Conservation (phyloP, 2,888 invertebrate genomes). For the Copidosoma aretas region DNA sequence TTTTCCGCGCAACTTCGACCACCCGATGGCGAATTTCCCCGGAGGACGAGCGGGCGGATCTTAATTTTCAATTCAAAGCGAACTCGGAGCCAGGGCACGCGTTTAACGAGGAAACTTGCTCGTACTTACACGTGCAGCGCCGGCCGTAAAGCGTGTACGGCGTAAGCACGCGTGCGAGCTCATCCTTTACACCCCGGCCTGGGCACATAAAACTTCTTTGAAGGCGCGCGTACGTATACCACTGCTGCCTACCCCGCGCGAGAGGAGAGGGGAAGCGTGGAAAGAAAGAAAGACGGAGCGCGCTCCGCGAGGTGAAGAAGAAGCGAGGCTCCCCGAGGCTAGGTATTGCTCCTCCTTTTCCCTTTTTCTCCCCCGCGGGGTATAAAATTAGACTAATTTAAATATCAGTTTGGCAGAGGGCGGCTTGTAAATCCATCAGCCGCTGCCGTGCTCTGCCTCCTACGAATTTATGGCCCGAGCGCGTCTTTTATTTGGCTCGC, state of each 20-base stretch:
- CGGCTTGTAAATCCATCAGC: slow-evolving; percentile 62
- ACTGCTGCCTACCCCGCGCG: slow-evolving; percentile 4
- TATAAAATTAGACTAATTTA: slow-evolving; percentile 61
- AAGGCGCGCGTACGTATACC: slow-evolving; percentile 18
- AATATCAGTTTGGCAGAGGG: slow-evolving; percentile 60
- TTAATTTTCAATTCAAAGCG: not conserved
- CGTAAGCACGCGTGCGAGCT: slow-evolving; percentile 1
- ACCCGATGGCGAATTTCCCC: too few relatives aligned
- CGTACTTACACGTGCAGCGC: slow-evolving; percentile 7
- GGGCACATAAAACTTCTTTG: slow-evolving; percentile 37
- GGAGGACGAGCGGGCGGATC: too few relatives aligned
- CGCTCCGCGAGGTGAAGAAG: slow-evolving; percentile 49
- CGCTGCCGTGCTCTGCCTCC: slow-evolving; percentile 26
- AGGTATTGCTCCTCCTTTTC: not conserved
- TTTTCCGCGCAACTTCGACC: too few relatives aligned
- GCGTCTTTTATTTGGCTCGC: slow-evolving; percentile 61
- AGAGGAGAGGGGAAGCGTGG: slow-evolving; percentile 24
- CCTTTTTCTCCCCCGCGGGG: not conserved
- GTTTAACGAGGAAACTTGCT: slow-evolving; percentile 17
- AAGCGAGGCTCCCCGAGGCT: not conserved
- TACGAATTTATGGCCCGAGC: slow-evolving; percentile 59
- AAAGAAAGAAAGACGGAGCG: slow-evolving; percentile 36
- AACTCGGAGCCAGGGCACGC: not conserved
- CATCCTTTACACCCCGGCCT: slow-evolving; percentile 27
- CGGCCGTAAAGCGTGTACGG: slow-evolving; percentile 28